Evolutionary conservation across 1,140 invertebrate genomes (phyloP).

Genomic region (Fopius arisanus): DNA sequence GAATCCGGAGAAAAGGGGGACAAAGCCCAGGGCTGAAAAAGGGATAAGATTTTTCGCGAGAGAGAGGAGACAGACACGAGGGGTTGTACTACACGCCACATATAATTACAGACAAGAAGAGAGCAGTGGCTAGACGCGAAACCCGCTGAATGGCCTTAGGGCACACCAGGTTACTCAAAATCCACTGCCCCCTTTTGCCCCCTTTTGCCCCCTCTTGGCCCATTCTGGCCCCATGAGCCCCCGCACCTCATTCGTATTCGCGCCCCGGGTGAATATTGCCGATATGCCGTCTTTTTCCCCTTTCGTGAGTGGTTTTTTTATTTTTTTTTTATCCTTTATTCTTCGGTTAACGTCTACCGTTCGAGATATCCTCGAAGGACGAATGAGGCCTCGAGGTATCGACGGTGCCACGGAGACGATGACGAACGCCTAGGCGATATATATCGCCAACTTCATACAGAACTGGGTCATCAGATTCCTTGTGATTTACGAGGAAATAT

Average conservation of each 20-base stretch:
- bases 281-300: constrained; percentile 32
- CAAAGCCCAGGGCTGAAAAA: constrained; percentile 14
- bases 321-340: constrained; percentile 27
- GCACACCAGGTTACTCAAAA: constrained; percentile 49
- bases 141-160: constrained; percentile 31
- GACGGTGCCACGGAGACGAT: not conserved
- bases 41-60: not conserved
- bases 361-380: constrained; percentile 20
- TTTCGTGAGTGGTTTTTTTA: constrained; percentile 4
- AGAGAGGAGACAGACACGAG: constrained; percentile 30
- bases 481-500: not conserved
- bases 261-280: constrained; percentile 49
- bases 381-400: constrained; percentile 9
- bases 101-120: constrained; percentile 54
- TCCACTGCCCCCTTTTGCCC: constrained; percentile 39
- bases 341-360: constrained; percentile 14
- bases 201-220: constrained; percentile 35
- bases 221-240: not conserved
- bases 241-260: constrained; percentile 52
- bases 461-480: not conserved
- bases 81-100: constrained; percentile 48
- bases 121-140: constrained; percentile 55
- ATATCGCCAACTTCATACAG: not conserved
- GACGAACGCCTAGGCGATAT: constrained; percentile 7
- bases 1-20: constrained; percentile 8